phyloP scores from a whole-genome alignment of 1,140 invertebrate species.

The Xylocopa sonorina region DNA sequence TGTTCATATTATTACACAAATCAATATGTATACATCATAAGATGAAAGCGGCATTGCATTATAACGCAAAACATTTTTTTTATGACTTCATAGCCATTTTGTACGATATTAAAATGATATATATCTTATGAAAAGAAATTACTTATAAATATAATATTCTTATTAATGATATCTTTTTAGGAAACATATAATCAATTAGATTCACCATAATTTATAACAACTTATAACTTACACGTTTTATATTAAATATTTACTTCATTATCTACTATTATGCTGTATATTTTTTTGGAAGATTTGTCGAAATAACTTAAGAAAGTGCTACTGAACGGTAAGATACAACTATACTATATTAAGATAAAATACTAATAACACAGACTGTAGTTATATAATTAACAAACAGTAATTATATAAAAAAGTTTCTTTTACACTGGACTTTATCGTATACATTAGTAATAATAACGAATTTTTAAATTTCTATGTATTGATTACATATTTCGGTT shows the following conservation, averaged over 20 bases:
- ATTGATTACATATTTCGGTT: neutral
- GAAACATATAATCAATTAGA: constrained; percentile 14
- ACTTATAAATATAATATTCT: neutral
- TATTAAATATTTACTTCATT: neutral
- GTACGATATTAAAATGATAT: neutral
- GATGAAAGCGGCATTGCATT: constrained; percentile 15
- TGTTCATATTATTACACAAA: constrained; percentile 13
- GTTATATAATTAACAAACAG: constrained; percentile 3
- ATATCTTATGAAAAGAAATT: neutral
- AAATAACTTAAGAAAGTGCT: neutral
- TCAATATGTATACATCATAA: constrained; percentile 11
- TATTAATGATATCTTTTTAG: neutral
- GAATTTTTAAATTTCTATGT: neutral
- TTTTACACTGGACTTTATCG: no score
- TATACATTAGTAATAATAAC: no score
- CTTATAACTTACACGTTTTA: constrained; percentile 16
- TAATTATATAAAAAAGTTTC: constrained; percentile 1
- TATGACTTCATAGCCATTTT: constrained; percentile 1
- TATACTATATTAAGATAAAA: constrained; percentile 16
- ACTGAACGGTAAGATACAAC: constrained; percentile 18
- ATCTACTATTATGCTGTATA: constrained; percentile 22
- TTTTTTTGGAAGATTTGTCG: neutral
- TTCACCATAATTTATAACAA: constrained; percentile 18
- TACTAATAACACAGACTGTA: constrained; percentile 31
- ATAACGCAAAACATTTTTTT: neutral